These are phyloP conservation scores for Stercorarius parasiticus DNA, from an alignment of 2,113 vertebrate genomes.

Conservation along the genomic window DNA sequence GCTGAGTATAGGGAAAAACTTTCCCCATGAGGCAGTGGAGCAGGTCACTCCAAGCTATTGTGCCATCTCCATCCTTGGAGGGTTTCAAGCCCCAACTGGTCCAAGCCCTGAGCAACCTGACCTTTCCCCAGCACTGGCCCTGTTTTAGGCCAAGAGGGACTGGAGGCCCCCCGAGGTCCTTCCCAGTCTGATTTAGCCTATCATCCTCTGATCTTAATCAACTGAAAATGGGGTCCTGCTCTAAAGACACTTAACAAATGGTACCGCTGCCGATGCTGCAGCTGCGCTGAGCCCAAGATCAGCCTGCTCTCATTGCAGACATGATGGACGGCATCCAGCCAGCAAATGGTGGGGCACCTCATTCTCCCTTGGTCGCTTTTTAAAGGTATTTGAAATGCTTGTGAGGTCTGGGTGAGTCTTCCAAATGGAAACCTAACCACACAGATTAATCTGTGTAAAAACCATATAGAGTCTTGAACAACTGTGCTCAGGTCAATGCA, in stretches of 20 bases:
- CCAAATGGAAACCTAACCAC: neutral
- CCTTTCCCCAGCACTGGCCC: fast-evolving
- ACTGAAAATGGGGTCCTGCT: neutral
- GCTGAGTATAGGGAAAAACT: neutral
- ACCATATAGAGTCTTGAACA: neutral
- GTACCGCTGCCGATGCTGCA: neutral
- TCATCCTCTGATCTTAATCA: neutral
- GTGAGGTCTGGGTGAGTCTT: neutral
- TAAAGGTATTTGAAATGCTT: neutral
- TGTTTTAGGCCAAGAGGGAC: neutral
- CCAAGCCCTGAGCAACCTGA: neutral
- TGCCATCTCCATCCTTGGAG: neutral
- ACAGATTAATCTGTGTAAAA: neutral
- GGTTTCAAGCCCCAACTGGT: neutral
- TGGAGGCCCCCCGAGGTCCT: neutral
- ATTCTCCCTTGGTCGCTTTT: neutral
- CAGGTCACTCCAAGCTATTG: neutral
- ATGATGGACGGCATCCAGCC: neutral
- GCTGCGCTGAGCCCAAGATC: neutral
- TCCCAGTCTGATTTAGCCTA: neutral
- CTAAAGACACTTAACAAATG: neutral
- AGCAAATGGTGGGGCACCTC: neutral
- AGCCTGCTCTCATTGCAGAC: neutral
- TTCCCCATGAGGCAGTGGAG: neutral
- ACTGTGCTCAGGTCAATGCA: neutral